These are phyloP conservation scores for Salmo trutta DNA, from an alignment of 2,797 vertebrate species.

Conservation along the genomic window DNA sequence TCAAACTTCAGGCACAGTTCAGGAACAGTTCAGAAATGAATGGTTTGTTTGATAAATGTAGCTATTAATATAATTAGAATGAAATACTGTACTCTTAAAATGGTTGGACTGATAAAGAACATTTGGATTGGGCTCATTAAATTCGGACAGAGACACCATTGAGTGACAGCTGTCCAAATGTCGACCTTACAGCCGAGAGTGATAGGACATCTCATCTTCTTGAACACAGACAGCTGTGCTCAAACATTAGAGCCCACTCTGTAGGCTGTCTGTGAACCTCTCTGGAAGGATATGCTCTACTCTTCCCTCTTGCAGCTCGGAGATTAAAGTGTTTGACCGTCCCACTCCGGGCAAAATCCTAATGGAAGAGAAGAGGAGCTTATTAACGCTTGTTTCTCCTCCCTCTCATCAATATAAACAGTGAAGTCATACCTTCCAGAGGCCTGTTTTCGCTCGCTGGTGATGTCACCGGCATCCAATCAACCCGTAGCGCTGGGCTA, in stretches of 20 bases:
- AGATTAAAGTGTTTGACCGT: slow-evolving; percentile 46
- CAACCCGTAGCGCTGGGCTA: slow-evolving; percentile 65
- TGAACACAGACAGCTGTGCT: not conserved
- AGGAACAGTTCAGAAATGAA: not conserved
- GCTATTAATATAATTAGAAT: not conserved
- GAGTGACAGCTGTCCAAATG: not conserved
- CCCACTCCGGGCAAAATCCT: slow-evolving; percentile 69
- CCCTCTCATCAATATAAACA: slow-evolving; percentile 65
- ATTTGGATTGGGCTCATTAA: not conserved
- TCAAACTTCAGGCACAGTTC: not conserved
- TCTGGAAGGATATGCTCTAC: slow-evolving; percentile 22
- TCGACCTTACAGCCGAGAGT: not conserved
- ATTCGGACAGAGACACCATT: not conserved
- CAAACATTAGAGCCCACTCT: not conserved
- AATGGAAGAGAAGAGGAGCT: slow-evolving; percentile 61
- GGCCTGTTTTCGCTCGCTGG: slow-evolving; percentile 71
- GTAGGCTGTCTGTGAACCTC: not conserved
- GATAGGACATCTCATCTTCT: not conserved
- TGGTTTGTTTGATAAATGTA: not conserved
- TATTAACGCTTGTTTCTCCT: not conserved
- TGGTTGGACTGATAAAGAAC: not conserved
- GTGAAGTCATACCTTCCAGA: slow-evolving; percentile 80
- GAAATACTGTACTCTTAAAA: not conserved
- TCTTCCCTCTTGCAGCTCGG: slow-evolving; percentile 36
- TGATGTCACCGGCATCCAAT: slow-evolving; percentile 84